Base-by-base conservation (phyloP, 2,113 vertebrate species). In the Hydropotes inermis region DNA sequence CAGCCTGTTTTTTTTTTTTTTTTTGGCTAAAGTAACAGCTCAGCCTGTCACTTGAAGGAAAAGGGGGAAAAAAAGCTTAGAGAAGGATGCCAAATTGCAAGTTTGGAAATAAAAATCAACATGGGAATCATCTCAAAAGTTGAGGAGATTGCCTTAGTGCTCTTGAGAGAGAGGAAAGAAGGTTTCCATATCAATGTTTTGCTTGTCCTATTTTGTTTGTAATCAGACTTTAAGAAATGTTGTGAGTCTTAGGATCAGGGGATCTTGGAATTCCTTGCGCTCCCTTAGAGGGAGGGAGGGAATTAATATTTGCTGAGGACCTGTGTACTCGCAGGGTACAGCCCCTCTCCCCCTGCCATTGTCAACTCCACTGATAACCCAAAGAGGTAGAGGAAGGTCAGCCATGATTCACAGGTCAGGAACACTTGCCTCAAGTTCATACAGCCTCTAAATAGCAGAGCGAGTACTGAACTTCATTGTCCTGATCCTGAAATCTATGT, bases 21-120 rank as follows among this genome's bases (percentile, higher is more conserved):
- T 95, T 91, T 98, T 97, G 83, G 33, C 82, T 97, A 30, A 55
- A 82, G 79, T 91, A 98, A 89, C 95, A 98, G 79, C 98, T 98
- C 90, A 81, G 88, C 23, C 21, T 89, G 39, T 95, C 36, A 90
- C 78, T 52, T 84, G 43, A 97, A 94, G 74, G 64, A 88, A 92
- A 97, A 94, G 96, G 2, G 1, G 84, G 3, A 19, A 17, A 45
- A 21, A 16, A 55, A 47, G 13, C n/a, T 54, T 45, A 7, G 30
- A 87, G 89, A 2, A 52, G 14, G 52, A 36, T 76, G 85, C 70
- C 90, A 97, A 67, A 30, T 55, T 82, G 87, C 87, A 95, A 57
- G 90, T 93, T 89, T 81, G 83, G 74, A 96, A 93, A 96, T 85
- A 91, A 98, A 97, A 93, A 84, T 79, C 76, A 89, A 60, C 15